Evolutionary conservation across 2,797 vertebrate genomes (phyloP), one percentile per base, ranked within the genome.

Genomic region (Phataginus tetradactyla): DNA sequence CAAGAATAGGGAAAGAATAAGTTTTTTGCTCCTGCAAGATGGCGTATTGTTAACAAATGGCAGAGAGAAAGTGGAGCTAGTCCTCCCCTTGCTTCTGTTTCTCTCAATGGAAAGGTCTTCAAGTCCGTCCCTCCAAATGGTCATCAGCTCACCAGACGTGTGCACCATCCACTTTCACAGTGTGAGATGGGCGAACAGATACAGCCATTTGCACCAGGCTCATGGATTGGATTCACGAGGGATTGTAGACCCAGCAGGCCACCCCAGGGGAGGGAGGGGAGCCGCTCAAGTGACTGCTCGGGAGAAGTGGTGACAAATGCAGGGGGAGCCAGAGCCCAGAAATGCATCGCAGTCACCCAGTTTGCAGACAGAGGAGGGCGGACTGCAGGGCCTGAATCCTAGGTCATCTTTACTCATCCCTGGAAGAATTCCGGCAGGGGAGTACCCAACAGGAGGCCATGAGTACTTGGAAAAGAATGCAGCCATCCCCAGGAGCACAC

Each of bases 1-100:
- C 72, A 79, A 92, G 93, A 91, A 92, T 57, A 66, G 90, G 34
- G 86, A 77, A 61, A 96, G 95, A 96, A 98, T 80, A 78, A 94
- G 81, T 72, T 96, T 96, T 97, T 92, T 78, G 95, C 96, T 96
- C 25, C 4, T 84, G 96, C 95, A 95, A 95, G 97, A 96, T 95
- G 94, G 96, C 12, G 25, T 15, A 92, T 96, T 97, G 96, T 95
- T 88, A 94, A 71, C 94, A 86, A 95, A 95, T 0, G 94, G 85
- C 90, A 57, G 71, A 42, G 95, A 90, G 96, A 97, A 90, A 92
- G 90, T 59, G 80, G 91, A 78, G 93, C 80, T 39, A 75, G 86
- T 89, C 90, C 3, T 11, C 87, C 90, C 90, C 93, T 85, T 11
- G 14, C 86, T 72, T 90, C 96, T 74, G 72, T 74, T 55, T 95